Conservation (phyloP, 2,797 vertebrate genomes). For the Peromyscus nudipes region DNA sequence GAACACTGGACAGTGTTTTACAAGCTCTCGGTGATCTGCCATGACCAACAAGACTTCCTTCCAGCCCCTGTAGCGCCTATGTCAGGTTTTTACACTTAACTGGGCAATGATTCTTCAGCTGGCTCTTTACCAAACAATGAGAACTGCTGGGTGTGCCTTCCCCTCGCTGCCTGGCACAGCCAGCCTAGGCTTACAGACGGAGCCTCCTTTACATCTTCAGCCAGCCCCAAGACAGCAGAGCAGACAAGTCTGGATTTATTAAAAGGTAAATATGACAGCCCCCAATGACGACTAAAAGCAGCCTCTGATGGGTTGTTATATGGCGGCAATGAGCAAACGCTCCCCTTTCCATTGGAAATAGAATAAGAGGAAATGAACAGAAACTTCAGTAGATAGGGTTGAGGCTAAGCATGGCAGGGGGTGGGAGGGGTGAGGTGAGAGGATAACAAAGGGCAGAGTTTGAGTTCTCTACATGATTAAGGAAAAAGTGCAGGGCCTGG, state of each 20-base stretch:
- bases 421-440: not conserved
- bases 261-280: conserved; percentile 54
- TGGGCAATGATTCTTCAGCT: not conserved
- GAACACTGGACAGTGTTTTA: not conserved
- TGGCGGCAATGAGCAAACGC: not conserved
- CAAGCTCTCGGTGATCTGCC: conserved; percentile 23
- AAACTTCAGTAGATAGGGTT: not conserved
- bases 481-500: not conserved
- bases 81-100: not conserved
- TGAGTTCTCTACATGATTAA: not conserved
- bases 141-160: not conserved
- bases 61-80: conserved; percentile 36
- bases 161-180: not conserved
- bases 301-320: not conserved
- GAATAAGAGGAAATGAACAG: conserved; percentile 55
- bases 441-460: not conserved
- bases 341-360: conserved; percentile 55
- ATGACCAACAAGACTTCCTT: not conserved
- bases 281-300: conserved; percentile 22
- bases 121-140: not conserved
- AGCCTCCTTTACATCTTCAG: not conserved
- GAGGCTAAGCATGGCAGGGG: not conserved
- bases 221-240: not conserved
- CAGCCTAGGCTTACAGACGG: not conserved
- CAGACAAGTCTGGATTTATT: conserved; percentile 57